Evolutionary conservation across 2,797 vertebrate species (phyloP), one percentile per base, ranked within the genome.

Genomic region (Enoplosus armatus): DNA sequence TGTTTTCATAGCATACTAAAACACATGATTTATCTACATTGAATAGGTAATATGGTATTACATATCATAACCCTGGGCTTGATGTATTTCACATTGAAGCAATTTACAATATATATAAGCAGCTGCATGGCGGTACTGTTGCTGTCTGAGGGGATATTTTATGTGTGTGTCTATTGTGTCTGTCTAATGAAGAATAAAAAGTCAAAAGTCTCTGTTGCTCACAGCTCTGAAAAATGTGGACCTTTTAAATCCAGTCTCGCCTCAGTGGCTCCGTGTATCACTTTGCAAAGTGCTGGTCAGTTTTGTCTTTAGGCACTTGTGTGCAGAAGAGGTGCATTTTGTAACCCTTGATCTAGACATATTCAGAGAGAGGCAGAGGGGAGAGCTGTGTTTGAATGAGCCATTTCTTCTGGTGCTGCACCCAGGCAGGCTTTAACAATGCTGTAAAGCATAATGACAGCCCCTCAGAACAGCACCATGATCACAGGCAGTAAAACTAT

Each of bases 401-500:
- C 83, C 80, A 56, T 89, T 90, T 87, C 82, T 90, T 86, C 65
- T 86, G 85, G 85, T 77, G 83, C 88, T 74, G 89, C 88, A 88
- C 85, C 87, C 83, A 77, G 90, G 83, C 87, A 83, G 85, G 80
- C 91, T 93, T 94, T 93, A 95, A 95, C 92, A 91, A 91, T 88
- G 93, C 92, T 84, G 92, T 94, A 94, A 95, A 95, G 90, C 89
- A 89, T 92, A 85, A 92, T 92, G 94, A 95, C 94, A 93, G 85
- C 85, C 90, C 89, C 93, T 94, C 92, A 88, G 91, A 94, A 93
- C 91, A 89, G 83, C 87, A 56, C 85, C 82, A 91, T 95, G 91
- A 95, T 95, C 95, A 94, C 90, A 92, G 91, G 93, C 93, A 92
- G 91, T 94, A 94, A 93, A 94, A 92, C 90, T 91, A 91, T 95